Percentiles rank a stretch among this genome's conserved stretches.
Evolutionary conservation across 2,888 invertebrate genomes (phyloP).

Genomic region (Synanthedon myopaeformis): DNA sequence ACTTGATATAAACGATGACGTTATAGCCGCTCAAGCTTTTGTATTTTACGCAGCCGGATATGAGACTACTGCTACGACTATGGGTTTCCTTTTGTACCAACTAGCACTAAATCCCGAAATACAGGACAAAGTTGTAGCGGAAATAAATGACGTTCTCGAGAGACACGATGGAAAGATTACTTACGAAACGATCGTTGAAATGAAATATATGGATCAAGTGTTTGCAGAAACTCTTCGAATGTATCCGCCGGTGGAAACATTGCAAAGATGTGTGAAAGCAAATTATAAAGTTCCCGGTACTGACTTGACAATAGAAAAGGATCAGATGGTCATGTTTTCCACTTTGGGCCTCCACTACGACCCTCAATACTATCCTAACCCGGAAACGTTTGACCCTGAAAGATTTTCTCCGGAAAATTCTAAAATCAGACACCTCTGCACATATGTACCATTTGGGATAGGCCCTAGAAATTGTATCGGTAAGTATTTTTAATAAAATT

Average conservation of each 20-base stretch:
- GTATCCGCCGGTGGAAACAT: neutral
- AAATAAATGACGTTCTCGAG: slow-evolving; percentile 4
- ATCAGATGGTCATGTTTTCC: slow-evolving; percentile 5
- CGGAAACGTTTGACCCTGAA: slow-evolving; percentile 14
- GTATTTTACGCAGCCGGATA: slow-evolving; percentile 7
- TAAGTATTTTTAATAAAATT: slow-evolving; percentile 1
- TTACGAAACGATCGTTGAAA: slow-evolving; percentile 1
- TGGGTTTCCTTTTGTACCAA: slow-evolving; percentile 6
- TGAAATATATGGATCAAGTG: slow-evolving; percentile 4
- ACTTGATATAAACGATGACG: slow-evolving; percentile 3
- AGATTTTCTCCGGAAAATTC: slow-evolving; percentile 12
- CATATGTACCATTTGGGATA: slow-evolving; percentile 11
- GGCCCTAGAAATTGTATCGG: slow-evolving; percentile 13
- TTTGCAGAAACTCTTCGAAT: slow-evolving; percentile 4
- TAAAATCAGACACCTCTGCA: slow-evolving; percentile 8
- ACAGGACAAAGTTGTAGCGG: slow-evolving; percentile 4
- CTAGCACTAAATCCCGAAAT: slow-evolving; percentile 5
- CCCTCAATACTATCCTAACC: slow-evolving; percentile 10
- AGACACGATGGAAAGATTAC: slow-evolving; percentile 1
- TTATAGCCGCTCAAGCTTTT: slow-evolving; percentile 5
- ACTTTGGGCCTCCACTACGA: slow-evolving; percentile 10
- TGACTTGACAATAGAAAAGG: slow-evolving; percentile 8
- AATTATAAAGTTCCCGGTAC: slow-evolving; percentile 9
- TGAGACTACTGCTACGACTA: slow-evolving; percentile 5
- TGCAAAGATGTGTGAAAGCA: slow-evolving; percentile 3